Base-by-base conservation (phyloP, 2,888 invertebrate genomes). In the Scaptomyza reducta region DNA sequence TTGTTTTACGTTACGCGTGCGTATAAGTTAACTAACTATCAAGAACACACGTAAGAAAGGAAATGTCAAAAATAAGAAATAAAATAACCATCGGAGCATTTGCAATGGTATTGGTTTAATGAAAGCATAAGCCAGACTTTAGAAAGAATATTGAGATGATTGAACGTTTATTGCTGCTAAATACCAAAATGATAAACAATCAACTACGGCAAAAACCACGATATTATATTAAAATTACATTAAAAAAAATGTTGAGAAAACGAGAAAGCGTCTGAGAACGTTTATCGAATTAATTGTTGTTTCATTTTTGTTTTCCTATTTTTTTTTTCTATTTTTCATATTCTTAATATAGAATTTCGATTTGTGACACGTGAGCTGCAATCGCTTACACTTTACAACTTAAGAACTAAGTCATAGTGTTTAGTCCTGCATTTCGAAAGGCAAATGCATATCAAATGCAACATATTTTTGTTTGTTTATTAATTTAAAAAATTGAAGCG, bases 381-480 rank as follows among this genome's bases (percentile, higher is more conserved):
- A 35, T 27, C 41, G 42, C 53, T 41, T 25, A 65, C 38, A 57
- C 13, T 60, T 57, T 44, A 58, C 56, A 76, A 79, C 73, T 77
- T 85, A 87, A 85, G 50, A 87, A 73, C 81, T 82, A 82, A 82
- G 81, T 82, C 81, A 82, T 82, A 82, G 87, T 13, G 49, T 78
- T 74, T 78, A 77, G 57, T 77, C 27, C 38, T 31, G 56, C 16
- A 40, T 53, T 56, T 67, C 40, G 45, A 29, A 55, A 47, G 31
- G 47, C 47, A 10, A 49, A 47, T 53, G 27, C 31, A 35, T 50
- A 56, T n/a, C 29, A 38, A 25, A 45, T 54, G 44, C 67, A 66
- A 67, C n/a, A 62, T 55, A 3, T 33, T 54, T 35, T 16, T 18
- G 41, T 29, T 40, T 50, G 27, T 40, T 51, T 18, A 27, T 44